phyloP scores from a whole-genome alignment of 2,888 invertebrate species.

The Molanna angustata region DNA sequence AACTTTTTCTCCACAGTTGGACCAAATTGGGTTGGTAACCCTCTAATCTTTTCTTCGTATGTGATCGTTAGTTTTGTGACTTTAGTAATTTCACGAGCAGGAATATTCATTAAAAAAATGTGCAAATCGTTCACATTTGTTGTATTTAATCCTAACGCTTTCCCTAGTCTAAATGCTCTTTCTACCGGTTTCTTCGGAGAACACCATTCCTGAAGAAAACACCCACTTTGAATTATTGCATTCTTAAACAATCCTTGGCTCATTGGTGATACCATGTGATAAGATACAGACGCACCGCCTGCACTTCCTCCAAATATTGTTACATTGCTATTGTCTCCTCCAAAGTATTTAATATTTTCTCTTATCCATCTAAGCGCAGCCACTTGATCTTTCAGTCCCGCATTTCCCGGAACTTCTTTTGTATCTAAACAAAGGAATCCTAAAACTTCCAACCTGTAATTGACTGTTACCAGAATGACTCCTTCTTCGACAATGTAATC shows the following conservation, averaged over 20 bases:
- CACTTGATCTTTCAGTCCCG: slow-evolving; percentile 51
- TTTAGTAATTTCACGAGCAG: slow-evolving; percentile 17
- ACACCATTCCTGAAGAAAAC: slow-evolving; percentile 39
- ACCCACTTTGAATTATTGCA: slow-evolving; percentile 42
- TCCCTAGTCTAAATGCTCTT: slow-evolving; percentile 26
- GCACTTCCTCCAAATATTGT: slow-evolving; percentile 51
- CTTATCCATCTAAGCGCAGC: slow-evolving; percentile 46
- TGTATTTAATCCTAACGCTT: slow-evolving; percentile 25
- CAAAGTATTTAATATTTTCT: slow-evolving; percentile 44
- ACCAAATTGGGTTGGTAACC: slow-evolving; percentile 21
- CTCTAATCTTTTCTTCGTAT: slow-evolving; percentile 19
- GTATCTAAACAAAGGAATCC: slow-evolving; percentile 46
- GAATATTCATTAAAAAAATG: slow-evolving; percentile 18
- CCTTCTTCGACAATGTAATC: slow-evolving; percentile 43
- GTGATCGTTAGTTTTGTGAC: slow-evolving; percentile 10
- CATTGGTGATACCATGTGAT: slow-evolving; percentile 48
- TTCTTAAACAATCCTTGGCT: slow-evolving; percentile 45
- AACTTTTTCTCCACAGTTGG: slow-evolving; percentile 30
- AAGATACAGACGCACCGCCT: slow-evolving; percentile 42
- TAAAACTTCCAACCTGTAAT: slow-evolving; percentile 45
- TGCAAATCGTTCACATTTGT: slow-evolving; percentile 14
- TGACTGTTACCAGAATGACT: slow-evolving; percentile 45
- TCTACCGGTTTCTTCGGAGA: slow-evolving; percentile 19
- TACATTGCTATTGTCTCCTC: slow-evolving; percentile 45
- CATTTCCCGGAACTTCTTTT: slow-evolving; percentile 47